Percentiles rank a stretch among this genome's conserved stretches.
phyloP scores from a whole-genome alignment of 2,113 vertebrate genomes.

The Pithys albifrons region DNA sequence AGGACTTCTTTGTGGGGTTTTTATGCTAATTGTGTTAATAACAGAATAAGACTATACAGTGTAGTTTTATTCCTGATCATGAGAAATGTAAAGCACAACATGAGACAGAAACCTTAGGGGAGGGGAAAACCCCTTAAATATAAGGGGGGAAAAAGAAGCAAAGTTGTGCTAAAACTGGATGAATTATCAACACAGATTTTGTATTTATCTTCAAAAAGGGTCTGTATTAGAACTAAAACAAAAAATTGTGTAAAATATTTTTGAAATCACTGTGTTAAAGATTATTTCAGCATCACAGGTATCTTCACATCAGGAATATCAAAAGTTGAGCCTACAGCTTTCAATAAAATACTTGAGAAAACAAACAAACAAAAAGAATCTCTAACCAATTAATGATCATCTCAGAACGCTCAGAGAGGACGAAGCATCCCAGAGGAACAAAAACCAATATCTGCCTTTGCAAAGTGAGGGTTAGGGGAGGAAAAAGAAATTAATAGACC shows the following conservation, averaged over 20 bases:
- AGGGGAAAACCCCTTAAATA: neutral
- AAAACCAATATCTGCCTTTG: neutral
- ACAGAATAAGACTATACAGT: neutral
- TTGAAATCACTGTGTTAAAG: neutral
- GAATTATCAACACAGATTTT: neutral
- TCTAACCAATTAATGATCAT: neutral
- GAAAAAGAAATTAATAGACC: constrained; percentile 32
- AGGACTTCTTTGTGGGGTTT: neutral
- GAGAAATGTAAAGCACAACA: neutral
- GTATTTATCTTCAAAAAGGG: neutral
- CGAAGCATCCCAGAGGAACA: neutral
- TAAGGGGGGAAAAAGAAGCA: neutral
- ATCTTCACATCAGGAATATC: neutral
- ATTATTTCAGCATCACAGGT: neutral
- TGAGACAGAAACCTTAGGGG: neutral
- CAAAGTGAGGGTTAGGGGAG: neutral
- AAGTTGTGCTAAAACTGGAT: neutral
- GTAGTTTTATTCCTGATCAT: neutral
- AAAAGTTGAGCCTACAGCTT: neutral
- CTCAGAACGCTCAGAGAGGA: neutral
- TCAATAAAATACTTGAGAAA: neutral
- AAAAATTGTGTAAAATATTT: neutral
- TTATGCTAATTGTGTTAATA: neutral
- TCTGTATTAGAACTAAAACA: neutral
- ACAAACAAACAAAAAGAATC: neutral